A percentile compares a stretch with the other conserved stretches of the same genome.
Evolutionary conservation across 2,888 invertebrate genomes (phyloP).

Genomic region (Dicranocentrus wangi): DNA sequence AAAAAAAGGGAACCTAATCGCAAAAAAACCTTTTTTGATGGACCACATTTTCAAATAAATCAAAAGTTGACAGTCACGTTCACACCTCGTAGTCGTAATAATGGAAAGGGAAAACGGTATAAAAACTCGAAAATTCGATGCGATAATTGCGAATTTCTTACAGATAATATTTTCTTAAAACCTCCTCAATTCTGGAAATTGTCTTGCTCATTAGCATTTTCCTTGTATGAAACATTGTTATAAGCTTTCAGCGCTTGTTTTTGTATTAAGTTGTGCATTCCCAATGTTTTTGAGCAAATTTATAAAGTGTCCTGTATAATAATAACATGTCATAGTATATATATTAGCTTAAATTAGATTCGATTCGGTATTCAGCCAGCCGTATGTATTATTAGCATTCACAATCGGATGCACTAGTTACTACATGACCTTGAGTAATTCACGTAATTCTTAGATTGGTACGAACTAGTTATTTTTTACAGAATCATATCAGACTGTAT

Average conservation of each 20-base stretch:
- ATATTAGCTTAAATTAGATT: background rate
- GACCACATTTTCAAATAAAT: background rate
- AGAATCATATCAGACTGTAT: too few relatives aligned
- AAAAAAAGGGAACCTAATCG: background rate
- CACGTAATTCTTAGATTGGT: too few relatives aligned
- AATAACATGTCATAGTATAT: conserved; percentile 2
- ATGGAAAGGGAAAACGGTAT: background rate
- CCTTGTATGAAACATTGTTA: background rate
- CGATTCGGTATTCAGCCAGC: conserved; percentile 35
- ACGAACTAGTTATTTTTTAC: too few relatives aligned
- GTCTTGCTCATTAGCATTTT: background rate
- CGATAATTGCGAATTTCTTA: conserved; percentile 7
- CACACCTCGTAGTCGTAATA: background rate
- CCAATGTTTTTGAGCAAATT: conserved; percentile 59
- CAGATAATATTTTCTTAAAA: conserved; percentile 1
- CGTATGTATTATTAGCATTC: conserved; percentile 17
- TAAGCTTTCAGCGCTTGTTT: conserved; percentile 17
- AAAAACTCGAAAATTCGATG: background rate
- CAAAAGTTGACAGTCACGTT: too few relatives aligned
- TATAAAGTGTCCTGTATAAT: conserved; percentile 23
- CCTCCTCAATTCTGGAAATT: background rate
- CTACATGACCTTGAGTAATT: background rate
- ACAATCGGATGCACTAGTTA: background rate
- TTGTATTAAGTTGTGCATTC: conserved; percentile 50
- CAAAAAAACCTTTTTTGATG: background rate